A percentile compares a stretch with the other conserved stretches of the same genome.
These are phyloP conservation scores for Pantherophis guttatus DNA, from an alignment of 2,113 vertebrate species.

Conservation along the genomic window DNA sequence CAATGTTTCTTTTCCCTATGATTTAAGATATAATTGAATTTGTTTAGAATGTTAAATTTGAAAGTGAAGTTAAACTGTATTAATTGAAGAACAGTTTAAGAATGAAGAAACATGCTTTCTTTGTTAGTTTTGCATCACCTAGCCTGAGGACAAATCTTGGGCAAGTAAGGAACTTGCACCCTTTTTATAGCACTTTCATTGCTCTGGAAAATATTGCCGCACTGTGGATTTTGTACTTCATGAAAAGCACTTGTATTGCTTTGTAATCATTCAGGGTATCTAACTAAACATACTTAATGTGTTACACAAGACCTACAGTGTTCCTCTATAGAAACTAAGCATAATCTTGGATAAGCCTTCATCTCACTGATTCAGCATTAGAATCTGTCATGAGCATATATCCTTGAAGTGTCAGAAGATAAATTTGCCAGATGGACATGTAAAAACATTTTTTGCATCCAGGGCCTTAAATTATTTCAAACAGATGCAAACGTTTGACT, in stretches of 20 bases:
- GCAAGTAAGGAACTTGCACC: not conserved
- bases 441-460: not conserved
- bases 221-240: not conserved
- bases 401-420: slow-evolving; percentile 43
- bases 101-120: not conserved
- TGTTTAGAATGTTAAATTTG: not conserved
- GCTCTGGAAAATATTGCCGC: not conserved
- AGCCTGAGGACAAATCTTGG: not conserved
- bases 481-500: not conserved
- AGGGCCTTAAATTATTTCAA: not conserved
- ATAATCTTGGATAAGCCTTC: slow-evolving; percentile 56
- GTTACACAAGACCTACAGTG: not conserved
- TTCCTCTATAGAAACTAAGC: not conserved
- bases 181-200: not conserved
- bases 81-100: not conserved
- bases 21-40: not conserved
- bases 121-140: not conserved
- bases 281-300: not conserved
- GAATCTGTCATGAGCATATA: slow-evolving; percentile 13
- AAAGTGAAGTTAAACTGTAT: not conserved
- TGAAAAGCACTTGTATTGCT: not conserved
- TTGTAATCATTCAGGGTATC: not conserved
- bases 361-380: slow-evolving; percentile 42
- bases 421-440: not conserved
- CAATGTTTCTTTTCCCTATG: not conserved